Percentiles rank a stretch among this genome's conserved stretches.
Evolutionary conservation across 2,113 vertebrate genomes (phyloP).

Genomic region (Rhizomys pruinosus): DNA sequence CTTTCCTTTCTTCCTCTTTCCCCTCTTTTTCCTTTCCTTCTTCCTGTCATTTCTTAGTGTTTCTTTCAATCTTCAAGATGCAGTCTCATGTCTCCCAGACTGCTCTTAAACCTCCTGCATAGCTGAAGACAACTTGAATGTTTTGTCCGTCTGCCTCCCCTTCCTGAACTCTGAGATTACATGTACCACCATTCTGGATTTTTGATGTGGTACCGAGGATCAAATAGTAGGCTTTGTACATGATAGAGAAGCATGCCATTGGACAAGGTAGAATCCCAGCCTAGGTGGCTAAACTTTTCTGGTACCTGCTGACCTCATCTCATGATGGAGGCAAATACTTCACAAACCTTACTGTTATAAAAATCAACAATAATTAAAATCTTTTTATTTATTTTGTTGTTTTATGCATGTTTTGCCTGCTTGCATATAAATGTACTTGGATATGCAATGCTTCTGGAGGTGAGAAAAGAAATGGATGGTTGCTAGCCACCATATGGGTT

Average conservation of each 20-base stretch:
- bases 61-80: background rate
- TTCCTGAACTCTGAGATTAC: background rate
- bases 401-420: too few species aligned
- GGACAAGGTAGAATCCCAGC: background rate
- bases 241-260: too few species aligned
- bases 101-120: background rate
- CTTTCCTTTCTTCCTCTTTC: too few species aligned
- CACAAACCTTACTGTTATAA: background rate
- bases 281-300: background rate
- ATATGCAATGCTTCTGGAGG: too few species aligned
- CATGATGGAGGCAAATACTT: background rate
- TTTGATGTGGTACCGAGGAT: background rate
- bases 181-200: background rate
- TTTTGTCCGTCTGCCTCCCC: background rate
- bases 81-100: background rate
- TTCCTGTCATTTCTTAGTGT: too few species aligned
- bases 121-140: background rate
- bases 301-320: background rate
- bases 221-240: background rate
- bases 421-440: too few species aligned
- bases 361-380: background rate
- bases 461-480: too few species aligned
- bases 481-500: too few species aligned
- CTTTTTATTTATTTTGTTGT: background rate
- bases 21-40: too few species aligned